Base-by-base conservation (phyloP, 2,888 invertebrate species). In the Scaptodrosophila latifasciaeformis region DNA sequence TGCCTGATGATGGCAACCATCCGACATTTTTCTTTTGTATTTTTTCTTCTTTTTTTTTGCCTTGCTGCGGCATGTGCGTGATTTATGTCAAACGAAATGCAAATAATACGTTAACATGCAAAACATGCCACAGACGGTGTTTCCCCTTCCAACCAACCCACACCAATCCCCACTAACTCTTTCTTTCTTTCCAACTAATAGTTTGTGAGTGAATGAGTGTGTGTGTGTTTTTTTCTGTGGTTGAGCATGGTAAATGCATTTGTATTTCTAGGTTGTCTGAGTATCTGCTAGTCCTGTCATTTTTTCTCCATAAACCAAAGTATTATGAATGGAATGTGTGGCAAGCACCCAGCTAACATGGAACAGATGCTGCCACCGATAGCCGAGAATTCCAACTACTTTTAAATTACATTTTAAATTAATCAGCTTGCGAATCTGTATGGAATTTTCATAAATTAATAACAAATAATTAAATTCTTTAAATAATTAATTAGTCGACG, bases 11-110 rank as follows among this genome's bases (percentile, higher is more conserved):
- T 24, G 24, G 42, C 24, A 46, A 13, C 18, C 18, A 13, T 39
- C 51, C 37, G 51, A 53, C 40, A 56, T 58, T 66, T 37, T 59
- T 60, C 62, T 49, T 30, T 43, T 47, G 18, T 37, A 3, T 1
- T 17, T n/a, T 19, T 19, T 2, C 10, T 37, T 37, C 17, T 37
- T 17, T 15, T 7, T 15, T 5, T 37, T 35, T 31, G 65, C 65
- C 1, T n/a, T 37, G 51, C 54, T 46, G 42, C 54, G 59, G 49
- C 40, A 31, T 53, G 49, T 51, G 55, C 24, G 72, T 72, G 72
- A 72, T 72, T 72, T 72, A 72, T 79, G 72, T 72, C 79, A 68
- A 72, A 76, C 72, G 76, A 68, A 76, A 79, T 72, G 72, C 72
- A 72, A 72, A 79, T 79, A 72, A 79, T 68, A 54, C 63, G 72